Base-by-base conservation (phyloP, 1,140 invertebrate species). In the Halesus radiatus region DNA sequence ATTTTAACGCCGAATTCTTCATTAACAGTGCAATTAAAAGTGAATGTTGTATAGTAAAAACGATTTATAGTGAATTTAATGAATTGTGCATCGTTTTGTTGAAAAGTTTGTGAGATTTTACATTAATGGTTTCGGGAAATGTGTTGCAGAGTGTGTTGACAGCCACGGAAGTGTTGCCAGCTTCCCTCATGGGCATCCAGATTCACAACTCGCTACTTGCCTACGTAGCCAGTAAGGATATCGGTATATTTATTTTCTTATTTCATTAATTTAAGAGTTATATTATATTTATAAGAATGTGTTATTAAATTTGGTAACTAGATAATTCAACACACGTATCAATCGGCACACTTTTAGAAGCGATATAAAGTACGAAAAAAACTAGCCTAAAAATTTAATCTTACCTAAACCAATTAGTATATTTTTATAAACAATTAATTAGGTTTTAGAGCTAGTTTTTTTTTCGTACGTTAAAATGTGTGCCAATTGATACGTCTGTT, bases 101-200 rank as follows among this genome's bases (percentile, higher is more conserved):
- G 29, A 50, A 50, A 7, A 74, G 70, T 74, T 64, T 26, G 16
- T 20, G 18, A 20, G 37, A 77, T 52, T 52, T 73, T 22, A 62
- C 56, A 73, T 83, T 80, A 60, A 83, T 83, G 81, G 81, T 83
- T 76, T 80, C 79, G 4, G 81, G 77, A 50, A 73, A 78, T 79
- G 81, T 80, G 3, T 45, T 53, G 32, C 79, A 53, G 56, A 62
- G 64, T 45, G 60, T 77, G 13, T 56, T 68, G 54, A 73, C 68
- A 64, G 54, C 70, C 15, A 50, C 54, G 76, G 75, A 79, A 32
- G 75, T 75, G 50, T 54, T 50, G 50, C 45, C 60, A 58, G 53
- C 81, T 26, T 26, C 79, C 70, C 81, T 80, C 15, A 83, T 83
- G 81, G 81, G 81, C 75, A 83, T 83, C 76, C 81, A 83, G 72